Base-by-base conservation (phyloP, 2,113 vertebrate species). In the Noturus placidus region DNA sequence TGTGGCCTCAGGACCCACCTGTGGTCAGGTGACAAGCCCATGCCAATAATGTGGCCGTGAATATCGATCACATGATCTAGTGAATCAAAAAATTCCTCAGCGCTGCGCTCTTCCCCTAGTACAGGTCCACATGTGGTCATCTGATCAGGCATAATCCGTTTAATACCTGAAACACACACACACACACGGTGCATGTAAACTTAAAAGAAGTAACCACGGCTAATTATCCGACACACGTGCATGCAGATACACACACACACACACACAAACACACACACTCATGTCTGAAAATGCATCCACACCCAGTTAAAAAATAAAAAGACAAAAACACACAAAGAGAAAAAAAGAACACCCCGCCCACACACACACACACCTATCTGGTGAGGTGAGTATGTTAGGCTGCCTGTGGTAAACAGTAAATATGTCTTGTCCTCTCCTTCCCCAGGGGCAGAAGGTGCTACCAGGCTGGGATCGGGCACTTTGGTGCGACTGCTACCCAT, bases 11-110 rank as follows among this genome's bases (percentile, higher is more conserved):
- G 33, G 38, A 56, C 92, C 90, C 81, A 97, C 98, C 98, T 97
- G 94, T 99, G 96, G 94, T 99, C 98, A 0, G 98, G 98, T 61
- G 98, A 99, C 85, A 99, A 96, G 35, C 98, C 98, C 98, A 99
- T 99, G 86, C 98, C 98, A 0, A 99, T 97, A 91, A 99, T 97
- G 92, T 99, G 98, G 2, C 98, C 98, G 0, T 98, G 98, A 91
- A 99, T 97, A 79, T 99, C 98, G 0, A 99, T 99, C 87, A 99
- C 96, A 0, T 99, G 97, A 92, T 99, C 98, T 86, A 99, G 92
- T 0, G 98, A 97, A 30, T 99, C 98, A 3, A 99, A 99, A 93
- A 99, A 99, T 91, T 97, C 97, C 0, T 98, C 97, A 0, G 96
- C 94, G 86, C 95, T 95, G 33, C 97, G 96, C 70, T 98, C 97